These are phyloP conservation scores for Miichthys miiuy DNA, from an alignment of 2,797 vertebrate genomes.

Conservation along the genomic window DNA sequence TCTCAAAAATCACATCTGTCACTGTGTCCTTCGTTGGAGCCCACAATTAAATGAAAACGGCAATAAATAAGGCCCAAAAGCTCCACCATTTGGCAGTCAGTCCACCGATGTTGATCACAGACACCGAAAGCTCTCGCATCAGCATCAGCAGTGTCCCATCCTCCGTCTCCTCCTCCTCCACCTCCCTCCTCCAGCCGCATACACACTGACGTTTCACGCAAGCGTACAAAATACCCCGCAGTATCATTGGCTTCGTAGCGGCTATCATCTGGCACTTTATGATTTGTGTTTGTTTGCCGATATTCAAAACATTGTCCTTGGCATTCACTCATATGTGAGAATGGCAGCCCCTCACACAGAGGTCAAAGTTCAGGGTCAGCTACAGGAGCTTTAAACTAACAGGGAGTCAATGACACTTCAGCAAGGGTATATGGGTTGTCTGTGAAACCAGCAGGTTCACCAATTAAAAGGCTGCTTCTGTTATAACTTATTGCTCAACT, in stretches of 20 bases:
- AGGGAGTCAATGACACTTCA: background rate
- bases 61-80: background rate
- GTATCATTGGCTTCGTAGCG: conserved; percentile 49
- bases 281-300: background rate
- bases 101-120: conserved; percentile 68
- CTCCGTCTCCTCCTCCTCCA: conserved; percentile 61
- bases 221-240: conserved; percentile 80
- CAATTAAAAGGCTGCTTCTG: background rate
- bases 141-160: conserved; percentile 81
- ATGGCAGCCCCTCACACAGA: background rate
- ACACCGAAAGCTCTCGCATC: conserved; percentile 80
- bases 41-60: background rate
- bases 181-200: conserved; percentile 78
- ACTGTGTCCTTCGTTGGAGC: background rate
- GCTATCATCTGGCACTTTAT: background rate
- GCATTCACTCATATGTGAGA: background rate
- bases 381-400: background rate
- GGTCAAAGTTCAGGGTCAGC: conserved; percentile 20
- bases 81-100: conserved; percentile 36
- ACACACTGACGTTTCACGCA: conserved; percentile 83
- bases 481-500: background rate
- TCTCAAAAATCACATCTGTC: conserved; percentile 23
- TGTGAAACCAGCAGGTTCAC: background rate
- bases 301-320: background rate
- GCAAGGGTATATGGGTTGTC: background rate